Evolutionary conservation across 2,797 vertebrate species (phyloP), one percentile per base, ranked within the genome.

Genomic region (Etheostoma nigrum): DNA sequence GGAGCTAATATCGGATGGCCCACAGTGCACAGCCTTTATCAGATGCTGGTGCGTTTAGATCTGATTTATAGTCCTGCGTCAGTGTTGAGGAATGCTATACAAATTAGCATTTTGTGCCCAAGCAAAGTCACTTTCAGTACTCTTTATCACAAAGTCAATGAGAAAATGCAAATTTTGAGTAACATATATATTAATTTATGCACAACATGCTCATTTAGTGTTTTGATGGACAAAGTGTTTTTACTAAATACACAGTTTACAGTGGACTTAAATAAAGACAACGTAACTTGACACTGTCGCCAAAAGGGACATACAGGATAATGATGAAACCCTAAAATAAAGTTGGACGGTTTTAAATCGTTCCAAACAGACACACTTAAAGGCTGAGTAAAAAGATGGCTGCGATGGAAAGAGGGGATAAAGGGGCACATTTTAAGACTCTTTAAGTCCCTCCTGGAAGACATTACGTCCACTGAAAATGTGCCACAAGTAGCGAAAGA

Each of bases 61-160:
- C 48, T 70, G 75, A 84, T 84, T 79, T 82, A 81, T 81, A 47
- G 61, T 65, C 47, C 40, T 48, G 58, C 5, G 5, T 78, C 72
- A 59, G 1, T 45, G 36, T 47, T 25, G 40, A 70, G 57, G 55
- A 58, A 65, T 6, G 52, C 19, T 3, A 3, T 16, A 48, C 48
- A 52, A 45, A 79, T 78, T 65, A 25, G 72, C 69, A 73, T 78
- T 76, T 65, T 69, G 47, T 65, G 68, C 78, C 79, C 53, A 74
- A 75, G 72, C 25, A 23, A 47, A 79, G 62, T 60, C 25, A 36
- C 61, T 68, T 87, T 74, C 57, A 42, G 49, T 60, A 33, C 72
- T 54, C 45, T 68, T 51, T n/a, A 18, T 70, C 53, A 49, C 21
- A 47, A 52, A 55, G 53, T 25, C 18, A 75, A 55, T 52, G 48